A percentile compares a stretch with the other conserved stretches of the same genome.
phyloP scores from a whole-genome alignment of 2,888 invertebrate species.

The Pyrrhia umbra region DNA sequence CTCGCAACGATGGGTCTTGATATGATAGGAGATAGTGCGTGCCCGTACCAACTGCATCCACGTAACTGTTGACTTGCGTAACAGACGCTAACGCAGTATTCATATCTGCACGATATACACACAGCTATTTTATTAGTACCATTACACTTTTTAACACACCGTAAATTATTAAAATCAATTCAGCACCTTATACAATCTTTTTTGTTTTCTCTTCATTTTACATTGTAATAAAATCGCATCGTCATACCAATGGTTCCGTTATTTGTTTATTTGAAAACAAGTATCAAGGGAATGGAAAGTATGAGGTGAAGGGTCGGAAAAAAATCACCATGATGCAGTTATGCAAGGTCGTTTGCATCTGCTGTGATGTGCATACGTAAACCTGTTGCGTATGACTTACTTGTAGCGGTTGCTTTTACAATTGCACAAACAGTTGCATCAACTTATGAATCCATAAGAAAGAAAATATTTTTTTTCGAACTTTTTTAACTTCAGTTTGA shows the following conservation, averaged over 20 bases:
- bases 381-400: constrained; percentile 74
- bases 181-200: constrained; percentile 36
- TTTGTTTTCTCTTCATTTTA: constrained; percentile 33
- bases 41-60: constrained; percentile 72
- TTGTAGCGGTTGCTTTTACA: constrained; percentile 69
- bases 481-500: constrained; percentile 30
- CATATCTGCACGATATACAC: constrained; percentile 67
- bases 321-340: constrained; percentile 62
- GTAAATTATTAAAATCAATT: constrained; percentile 34
- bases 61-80: constrained; percentile 80
- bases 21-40: constrained; percentile 85
- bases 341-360: constrained; percentile 74
- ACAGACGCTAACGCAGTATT: constrained; percentile 70
- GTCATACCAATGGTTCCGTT: constrained; percentile 28
- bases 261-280: constrained; percentile 51
- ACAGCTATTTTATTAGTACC: constrained; percentile 72
- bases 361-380: constrained; percentile 76
- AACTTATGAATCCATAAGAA: constrained; percentile 25
- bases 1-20: constrained; percentile 82
- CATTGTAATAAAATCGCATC: constrained; percentile 30
- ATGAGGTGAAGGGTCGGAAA: constrained; percentile 59
- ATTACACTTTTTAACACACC: constrained; percentile 67
- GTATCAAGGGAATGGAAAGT: constrained; percentile 57
- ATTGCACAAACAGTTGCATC: constrained; percentile 52
- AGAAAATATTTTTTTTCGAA: constrained; percentile 15